Base-by-base conservation (phyloP, 2,888 invertebrate species). In the Chesias legatella region DNA sequence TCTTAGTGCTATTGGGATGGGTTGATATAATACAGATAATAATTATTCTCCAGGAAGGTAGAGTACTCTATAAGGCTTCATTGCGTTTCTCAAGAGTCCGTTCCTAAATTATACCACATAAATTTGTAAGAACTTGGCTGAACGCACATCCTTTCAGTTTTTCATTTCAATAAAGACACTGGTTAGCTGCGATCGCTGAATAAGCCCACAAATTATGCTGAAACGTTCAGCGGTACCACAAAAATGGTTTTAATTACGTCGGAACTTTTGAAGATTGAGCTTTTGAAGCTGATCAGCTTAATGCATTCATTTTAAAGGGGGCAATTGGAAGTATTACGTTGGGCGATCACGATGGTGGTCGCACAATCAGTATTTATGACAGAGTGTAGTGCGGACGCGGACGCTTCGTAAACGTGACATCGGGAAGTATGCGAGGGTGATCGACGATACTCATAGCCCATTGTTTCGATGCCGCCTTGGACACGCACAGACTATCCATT, bases 221-320 rank as follows among this genome's bases (percentile, higher is more conserved):
- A 73, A 72, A 71, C 68, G 65, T 60, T 66, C 58, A 17, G 5
- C 5, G 13, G 58, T 62, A 65, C 65, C 53, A 63, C 72, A 73
- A 76, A 77, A 67, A 71, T 60, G 58, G 53, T 56, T 57, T 63
- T 70, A 69, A 73, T 67, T 62, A 61, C 61, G 68, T 67, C 59
- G 63, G 64, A 60, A 58, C 65, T 69, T 66, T 58, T 64, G 61
- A 73, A 73, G 76, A 80, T n/a, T n/a, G n/a, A n/a, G n/a, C n/a
- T n/a, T n/a, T n/a, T n/a, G n/a, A n/a, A n/a, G n/a, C n/a, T n/a
- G n/a, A n/a, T 83, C 79, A 82, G 70, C 60, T 70, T 80, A 82
- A 82, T 84, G 74, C 70, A 81, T 80, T 77, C 74, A 73, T 74
- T 82, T 83, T 73, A 81, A 80, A 76, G 75, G 71, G n/a, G 75